Percentiles rank a stretch among this genome's conserved stretches.
phyloP scores from a whole-genome alignment of 2,797 vertebrate species.

The Anniella stebbinsi region DNA sequence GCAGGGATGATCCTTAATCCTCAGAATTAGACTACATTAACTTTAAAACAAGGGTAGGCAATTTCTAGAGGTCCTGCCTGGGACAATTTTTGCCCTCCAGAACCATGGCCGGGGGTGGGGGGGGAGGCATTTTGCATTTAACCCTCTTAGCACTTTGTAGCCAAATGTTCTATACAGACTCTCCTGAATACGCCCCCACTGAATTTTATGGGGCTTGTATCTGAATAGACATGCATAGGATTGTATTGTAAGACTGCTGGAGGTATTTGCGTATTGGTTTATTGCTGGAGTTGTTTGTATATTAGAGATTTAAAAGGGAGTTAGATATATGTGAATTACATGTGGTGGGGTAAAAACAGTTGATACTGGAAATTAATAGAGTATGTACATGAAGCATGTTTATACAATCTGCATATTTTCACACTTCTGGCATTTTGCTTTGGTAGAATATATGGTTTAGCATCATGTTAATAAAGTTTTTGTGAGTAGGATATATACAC shows the following conservation, averaged over 20 bases:
- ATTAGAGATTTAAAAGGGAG: not conserved
- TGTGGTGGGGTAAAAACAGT: not conserved
- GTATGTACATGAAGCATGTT: not conserved
- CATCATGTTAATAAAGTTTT: constrained; percentile 10
- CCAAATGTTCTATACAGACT: too few species aligned
- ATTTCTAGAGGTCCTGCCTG: too few species aligned
- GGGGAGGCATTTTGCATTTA: too few species aligned
- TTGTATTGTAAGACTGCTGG: not conserved
- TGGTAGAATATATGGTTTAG: not conserved
- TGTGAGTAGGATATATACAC: not conserved
- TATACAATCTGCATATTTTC: not conserved
- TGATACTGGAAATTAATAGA: not conserved
- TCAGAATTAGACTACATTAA: not conserved
- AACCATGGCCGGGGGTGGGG: too few species aligned
- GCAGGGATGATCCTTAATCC: not conserved
- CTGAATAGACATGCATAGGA: too few species aligned
- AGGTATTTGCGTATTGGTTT: not conserved
- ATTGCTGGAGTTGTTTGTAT: not conserved
- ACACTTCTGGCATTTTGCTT: not conserved
- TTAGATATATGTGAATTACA: not conserved
- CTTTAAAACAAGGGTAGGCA: not conserved
- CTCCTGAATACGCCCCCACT: too few species aligned
- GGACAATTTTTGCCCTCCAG: too few species aligned
- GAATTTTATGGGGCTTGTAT: too few species aligned
- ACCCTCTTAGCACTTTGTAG: too few species aligned